These are phyloP conservation scores for Hoplodrina ambigua DNA, from an alignment of 2,888 invertebrate species.

Conservation along the genomic window DNA sequence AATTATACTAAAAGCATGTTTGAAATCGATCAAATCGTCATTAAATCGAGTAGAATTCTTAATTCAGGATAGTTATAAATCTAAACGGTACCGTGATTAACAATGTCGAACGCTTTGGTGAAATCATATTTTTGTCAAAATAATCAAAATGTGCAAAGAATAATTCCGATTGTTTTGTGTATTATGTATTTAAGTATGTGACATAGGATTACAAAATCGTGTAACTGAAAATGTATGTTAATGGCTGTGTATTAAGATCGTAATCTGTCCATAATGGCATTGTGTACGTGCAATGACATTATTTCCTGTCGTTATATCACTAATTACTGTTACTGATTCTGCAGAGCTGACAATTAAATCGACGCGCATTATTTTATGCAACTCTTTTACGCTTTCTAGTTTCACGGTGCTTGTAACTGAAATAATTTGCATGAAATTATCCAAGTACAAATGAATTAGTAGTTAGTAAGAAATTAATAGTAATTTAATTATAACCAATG, in stretches of 20 bases:
- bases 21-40: not conserved
- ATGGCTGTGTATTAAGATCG: conserved; percentile 36
- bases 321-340: conserved; percentile 36
- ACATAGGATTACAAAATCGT: conserved; percentile 13
- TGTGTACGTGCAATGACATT: conserved; percentile 42
- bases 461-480: not conserved
- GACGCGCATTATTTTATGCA: conserved; percentile 5
- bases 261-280: conserved; percentile 38
- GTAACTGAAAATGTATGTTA: conserved; percentile 34
- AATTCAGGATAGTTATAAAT: not conserved
- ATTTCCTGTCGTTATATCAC: conserved; percentile 44
- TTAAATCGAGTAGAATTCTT: conserved; percentile 2
- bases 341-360: conserved; percentile 21
- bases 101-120: conserved; percentile 20
- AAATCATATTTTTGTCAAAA: not conserved
- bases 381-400: conserved; percentile 47
- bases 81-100: not conserved
- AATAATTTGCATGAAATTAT: conserved; percentile 14
- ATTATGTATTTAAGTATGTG: not conserved
- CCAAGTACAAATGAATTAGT: not conserved
- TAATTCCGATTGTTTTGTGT: not conserved
- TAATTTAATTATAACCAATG: not conserved
- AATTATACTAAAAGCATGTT: conserved; percentile 7
- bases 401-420: conserved; percentile 6
- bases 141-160: conserved; percentile 14